These are phyloP conservation scores for Eulemur albifrons DNA, from an alignment of 2,797 vertebrate species.

Conservation along the genomic window DNA sequence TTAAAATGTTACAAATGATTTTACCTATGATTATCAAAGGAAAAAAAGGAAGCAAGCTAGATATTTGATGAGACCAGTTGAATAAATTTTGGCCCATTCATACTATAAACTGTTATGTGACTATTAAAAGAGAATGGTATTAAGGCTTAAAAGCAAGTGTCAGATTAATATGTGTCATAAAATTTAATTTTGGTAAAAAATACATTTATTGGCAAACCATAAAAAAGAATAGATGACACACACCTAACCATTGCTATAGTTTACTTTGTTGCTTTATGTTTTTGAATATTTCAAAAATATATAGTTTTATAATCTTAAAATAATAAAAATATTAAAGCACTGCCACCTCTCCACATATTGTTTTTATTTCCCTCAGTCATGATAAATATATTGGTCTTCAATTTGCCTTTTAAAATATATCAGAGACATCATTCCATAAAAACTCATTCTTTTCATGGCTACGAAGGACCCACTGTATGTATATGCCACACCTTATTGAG, in stretches of 20 bases:
- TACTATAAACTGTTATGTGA: not conserved
- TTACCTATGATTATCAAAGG: not conserved
- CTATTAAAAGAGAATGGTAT: not conserved
- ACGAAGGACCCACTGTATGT: not conserved
- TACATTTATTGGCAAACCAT: not conserved
- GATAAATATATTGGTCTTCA: not conserved
- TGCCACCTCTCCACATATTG: not conserved
- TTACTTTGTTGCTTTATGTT: not conserved
- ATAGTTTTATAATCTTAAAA: constrained; percentile 20
- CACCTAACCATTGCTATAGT: not conserved
- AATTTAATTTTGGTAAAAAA: constrained; percentile 30
- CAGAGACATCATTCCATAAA: not conserved
- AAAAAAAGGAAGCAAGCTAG: not conserved
- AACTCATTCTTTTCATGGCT: not conserved
- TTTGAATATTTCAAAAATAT: constrained; percentile 28
- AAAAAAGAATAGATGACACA: not conserved
- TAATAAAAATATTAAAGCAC: not conserved
- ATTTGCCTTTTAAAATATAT: not conserved
- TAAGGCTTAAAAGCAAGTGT: not conserved
- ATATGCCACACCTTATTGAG: not conserved
- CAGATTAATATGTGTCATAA: not conserved
- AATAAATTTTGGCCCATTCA: not conserved
- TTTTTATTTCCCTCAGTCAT: not conserved
- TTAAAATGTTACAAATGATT: not conserved
- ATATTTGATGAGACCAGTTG: not conserved